Base-by-base conservation (phyloP, 2,113 vertebrate species). In the Odobenus rosmarus region DNA sequence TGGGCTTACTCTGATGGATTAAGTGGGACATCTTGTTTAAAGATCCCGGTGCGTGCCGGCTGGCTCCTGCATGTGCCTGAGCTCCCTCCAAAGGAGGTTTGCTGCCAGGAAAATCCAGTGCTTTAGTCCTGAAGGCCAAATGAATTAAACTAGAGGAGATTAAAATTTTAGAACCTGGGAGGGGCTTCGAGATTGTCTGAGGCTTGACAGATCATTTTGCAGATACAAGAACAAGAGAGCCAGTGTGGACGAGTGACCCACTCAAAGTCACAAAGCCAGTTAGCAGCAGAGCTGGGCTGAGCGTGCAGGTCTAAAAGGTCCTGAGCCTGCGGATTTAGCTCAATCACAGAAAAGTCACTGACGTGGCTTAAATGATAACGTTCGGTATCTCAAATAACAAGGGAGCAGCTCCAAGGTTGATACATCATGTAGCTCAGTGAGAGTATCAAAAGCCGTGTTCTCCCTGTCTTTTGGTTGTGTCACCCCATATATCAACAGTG, bases 271-370 rank as follows among this genome's bases (percentile, higher is more conserved):
- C 21, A 13, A 0, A 4, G 26, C 23, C 31, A 61, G 53, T n/a
- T 13, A 59, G 28, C 19, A 5, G n/a, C 51, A 82, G 51, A 72
- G 55, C 11, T 12, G 13, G 23, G 28, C 21, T 74, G 53, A 71
- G 2, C 4, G n/a, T 23, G 16, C 24, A 69, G 46, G n/a, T 69
- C 49, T 16, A 31, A 33, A 42, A 0, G 55, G n/a, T 81, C 49
- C 79, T 72, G 14, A 18, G 19, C 8, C 28, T 31, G 8, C 9
- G 6, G 33, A 46, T n/a, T 51, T 18, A 15, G 90, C 31, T 74
- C 21, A 4, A 0, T 19, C 79, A 26, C 31, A 61, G 55, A n/a
- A 28, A 18, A 42, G 39, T 49, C 39, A n/a, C 3, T 0, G 23
- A 28, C 15, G 2, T 3, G 19, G 39, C 39, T n/a, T 28, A 49